phyloP scores from a whole-genome alignment of 1,140 invertebrate genomes.

The Plectrocnemia conspersa region DNA sequence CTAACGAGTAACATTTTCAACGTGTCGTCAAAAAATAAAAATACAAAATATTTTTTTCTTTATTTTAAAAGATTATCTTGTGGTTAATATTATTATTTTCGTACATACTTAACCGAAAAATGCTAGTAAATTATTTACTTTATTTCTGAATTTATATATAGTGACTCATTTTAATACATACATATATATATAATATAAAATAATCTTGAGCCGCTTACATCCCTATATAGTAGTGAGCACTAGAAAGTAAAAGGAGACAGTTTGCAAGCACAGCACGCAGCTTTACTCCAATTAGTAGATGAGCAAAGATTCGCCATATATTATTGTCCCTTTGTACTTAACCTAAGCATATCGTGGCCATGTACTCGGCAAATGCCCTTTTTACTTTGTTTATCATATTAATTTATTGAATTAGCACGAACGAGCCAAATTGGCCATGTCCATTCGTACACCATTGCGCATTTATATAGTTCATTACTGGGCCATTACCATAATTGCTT shows the following conservation, averaged over 20 bases:
- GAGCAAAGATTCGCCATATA: conserved; percentile 30
- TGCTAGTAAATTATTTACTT: conserved; percentile 1
- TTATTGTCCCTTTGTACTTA: conserved; percentile 17
- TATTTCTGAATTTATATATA: background rate
- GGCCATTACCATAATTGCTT: too few relatives aligned
- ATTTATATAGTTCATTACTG: conserved; percentile 12
- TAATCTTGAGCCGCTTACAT: too few relatives aligned
- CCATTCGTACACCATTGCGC: conserved; percentile 4
- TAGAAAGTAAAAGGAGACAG: conserved; percentile 4
- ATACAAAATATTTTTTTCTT: too few relatives aligned
- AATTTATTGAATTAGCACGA: conserved; percentile 23
- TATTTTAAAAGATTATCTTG: too few relatives aligned
- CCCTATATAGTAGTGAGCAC: too few relatives aligned
- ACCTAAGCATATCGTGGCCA: conserved; percentile 13
- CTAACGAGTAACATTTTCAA: too few relatives aligned
- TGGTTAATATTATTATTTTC: too few relatives aligned
- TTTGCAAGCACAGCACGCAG: conserved; percentile 30
- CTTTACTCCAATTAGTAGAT: conserved; percentile 34
- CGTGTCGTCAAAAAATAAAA: too few relatives aligned
- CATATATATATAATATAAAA: too few relatives aligned
- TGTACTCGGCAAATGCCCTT: background rate
- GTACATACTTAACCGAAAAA: conserved; percentile 6
- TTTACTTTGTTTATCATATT: conserved; percentile 4
- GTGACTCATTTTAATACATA: background rate
- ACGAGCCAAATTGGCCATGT: conserved; percentile 6